A percentile compares a stretch with the other conserved stretches of the same genome.
phyloP scores from a whole-genome alignment of 2,888 invertebrate genomes.

The Pachliopta kotzebuea region DNA sequence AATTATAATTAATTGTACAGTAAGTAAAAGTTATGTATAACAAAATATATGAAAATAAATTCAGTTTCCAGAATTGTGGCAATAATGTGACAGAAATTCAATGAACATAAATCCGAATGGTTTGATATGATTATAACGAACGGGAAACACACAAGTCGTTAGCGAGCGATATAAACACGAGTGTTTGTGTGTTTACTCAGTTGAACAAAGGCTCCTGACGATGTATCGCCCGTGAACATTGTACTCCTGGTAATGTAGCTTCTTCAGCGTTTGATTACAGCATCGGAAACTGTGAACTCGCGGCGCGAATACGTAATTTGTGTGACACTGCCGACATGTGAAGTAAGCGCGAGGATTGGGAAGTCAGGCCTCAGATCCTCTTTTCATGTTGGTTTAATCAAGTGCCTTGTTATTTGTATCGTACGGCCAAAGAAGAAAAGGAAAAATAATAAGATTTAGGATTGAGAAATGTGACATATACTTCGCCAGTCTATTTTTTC shows the following conservation, averaged over 20 bases:
- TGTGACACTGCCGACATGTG: slow-evolving; percentile 23
- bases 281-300: slow-evolving; percentile 36
- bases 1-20: too few relatives aligned
- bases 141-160: slow-evolving; percentile 41
- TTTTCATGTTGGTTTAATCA: slow-evolving; percentile 25
- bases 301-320: slow-evolving; percentile 35
- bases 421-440: slow-evolving; percentile 16
- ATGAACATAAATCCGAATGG: too few relatives aligned
- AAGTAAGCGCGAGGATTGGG: slow-evolving; percentile 2
- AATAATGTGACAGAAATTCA: too few relatives aligned
- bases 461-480: slow-evolving; percentile 7
- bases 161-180: slow-evolving; percentile 39
- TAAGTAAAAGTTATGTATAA: too few relatives aligned
- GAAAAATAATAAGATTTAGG: slow-evolving; percentile 20
- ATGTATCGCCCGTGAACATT: slow-evolving; percentile 34
- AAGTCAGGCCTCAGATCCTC: slow-evolving; percentile 9
- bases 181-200: slow-evolving; percentile 43
- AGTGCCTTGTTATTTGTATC: slow-evolving; percentile 22
- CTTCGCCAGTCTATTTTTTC: neutral
- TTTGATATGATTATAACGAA: slow-evolving; percentile 12
- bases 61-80: too few relatives aligned
- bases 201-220: slow-evolving; percentile 41
- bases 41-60: too few relatives aligned
- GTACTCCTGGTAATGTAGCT: slow-evolving; percentile 34
- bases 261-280: slow-evolving; percentile 42